These are phyloP conservation scores for Leiothrix lutea DNA, from an alignment of 2,113 vertebrate genomes.

Conservation along the genomic window DNA sequence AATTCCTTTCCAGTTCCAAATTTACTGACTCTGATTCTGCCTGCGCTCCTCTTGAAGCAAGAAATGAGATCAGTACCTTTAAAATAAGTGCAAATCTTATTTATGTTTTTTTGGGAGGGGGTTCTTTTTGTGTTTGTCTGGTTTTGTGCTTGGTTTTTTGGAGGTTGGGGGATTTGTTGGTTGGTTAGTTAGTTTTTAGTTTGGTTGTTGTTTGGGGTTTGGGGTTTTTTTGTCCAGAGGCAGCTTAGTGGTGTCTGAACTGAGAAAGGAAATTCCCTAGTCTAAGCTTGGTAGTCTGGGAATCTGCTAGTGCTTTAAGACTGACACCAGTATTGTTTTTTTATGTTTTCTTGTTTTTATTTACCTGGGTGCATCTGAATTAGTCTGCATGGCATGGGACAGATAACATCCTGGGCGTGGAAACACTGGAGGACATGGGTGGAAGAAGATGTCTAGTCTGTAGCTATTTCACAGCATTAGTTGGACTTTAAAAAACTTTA, in stretches of 20 bases:
- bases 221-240: neutral
- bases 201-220: neutral
- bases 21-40: neutral
- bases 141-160: neutral
- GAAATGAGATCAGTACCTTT: neutral
- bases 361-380: neutral
- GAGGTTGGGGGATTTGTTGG: accelerated
- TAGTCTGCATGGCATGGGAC: neutral
- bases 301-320: neutral
- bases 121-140: neutral
- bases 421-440: accelerated
- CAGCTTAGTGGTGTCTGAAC: neutral
- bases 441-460: neutral
- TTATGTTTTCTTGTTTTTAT: neutral
- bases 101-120: accelerated
- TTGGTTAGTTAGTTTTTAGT: neutral
- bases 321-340: neutral
- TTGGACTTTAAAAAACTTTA: neutral
- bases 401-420: neutral
- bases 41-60: neutral
- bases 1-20: neutral
- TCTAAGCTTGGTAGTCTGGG: neutral
- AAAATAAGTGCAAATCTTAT: neutral
- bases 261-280: neutral
- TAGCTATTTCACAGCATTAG: neutral